Percentiles rank a stretch among this genome's conserved stretches.
phyloP scores from a whole-genome alignment of 2,113 vertebrate genomes.

The Alouatta palliata region DNA sequence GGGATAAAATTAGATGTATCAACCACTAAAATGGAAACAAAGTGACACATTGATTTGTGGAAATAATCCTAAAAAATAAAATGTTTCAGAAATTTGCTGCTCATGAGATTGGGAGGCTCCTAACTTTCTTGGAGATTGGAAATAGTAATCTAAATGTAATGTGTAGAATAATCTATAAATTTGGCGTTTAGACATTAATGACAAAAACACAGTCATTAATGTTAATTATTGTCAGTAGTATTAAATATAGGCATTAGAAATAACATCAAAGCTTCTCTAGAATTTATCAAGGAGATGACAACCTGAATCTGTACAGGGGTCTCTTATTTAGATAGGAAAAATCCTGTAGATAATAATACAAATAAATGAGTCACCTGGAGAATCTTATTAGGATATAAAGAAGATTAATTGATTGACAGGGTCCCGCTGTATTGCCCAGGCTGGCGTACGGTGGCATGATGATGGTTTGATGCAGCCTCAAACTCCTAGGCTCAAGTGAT shows the following conservation, averaged over 20 bases:
- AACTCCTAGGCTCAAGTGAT: no score
- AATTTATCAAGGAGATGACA: constrained; percentile 2
- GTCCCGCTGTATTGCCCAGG: no score
- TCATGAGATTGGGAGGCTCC: not conserved
- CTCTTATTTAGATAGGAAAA: not conserved
- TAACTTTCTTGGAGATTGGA: constrained; percentile 5
- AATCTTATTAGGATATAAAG: not conserved
- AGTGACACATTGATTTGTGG: not conserved
- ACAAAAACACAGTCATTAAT: not conserved
- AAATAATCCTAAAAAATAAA: constrained; percentile 17
- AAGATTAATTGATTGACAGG: not conserved
- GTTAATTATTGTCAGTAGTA: not conserved
- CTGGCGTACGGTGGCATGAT: no score
- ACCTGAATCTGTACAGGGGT: not conserved
- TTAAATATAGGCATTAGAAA: constrained; percentile 4
- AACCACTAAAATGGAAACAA: not conserved
- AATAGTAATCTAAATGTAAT: not conserved
- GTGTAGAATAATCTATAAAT: not conserved
- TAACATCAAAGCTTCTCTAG: not conserved
- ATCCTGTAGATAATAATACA: not conserved
- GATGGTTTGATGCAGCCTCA: no score
- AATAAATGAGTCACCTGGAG: not conserved
- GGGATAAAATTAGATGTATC: not conserved
- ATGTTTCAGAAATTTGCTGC: not conserved
- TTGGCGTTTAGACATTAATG: not conserved